Conservation (phyloP, 2,797 vertebrate genomes). For the Rhabdomys pumilio region DNA sequence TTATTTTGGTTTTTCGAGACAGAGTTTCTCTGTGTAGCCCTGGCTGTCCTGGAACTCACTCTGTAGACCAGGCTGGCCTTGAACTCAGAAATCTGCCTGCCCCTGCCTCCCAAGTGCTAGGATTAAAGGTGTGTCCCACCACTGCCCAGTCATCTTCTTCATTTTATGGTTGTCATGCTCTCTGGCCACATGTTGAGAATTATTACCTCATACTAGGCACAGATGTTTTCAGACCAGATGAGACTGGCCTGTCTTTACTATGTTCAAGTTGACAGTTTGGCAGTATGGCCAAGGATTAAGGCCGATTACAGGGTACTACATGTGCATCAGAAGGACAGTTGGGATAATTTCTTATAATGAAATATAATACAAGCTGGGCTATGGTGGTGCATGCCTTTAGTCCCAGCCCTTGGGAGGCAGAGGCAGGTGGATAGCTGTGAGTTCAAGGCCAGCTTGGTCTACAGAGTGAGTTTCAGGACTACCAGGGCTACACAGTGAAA, state of each 20-base stretch:
- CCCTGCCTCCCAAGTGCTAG: too few relatives aligned
- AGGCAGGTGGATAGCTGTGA: background rate
- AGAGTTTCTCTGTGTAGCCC: too few relatives aligned
- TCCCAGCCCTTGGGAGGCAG: background rate
- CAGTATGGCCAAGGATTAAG: background rate
- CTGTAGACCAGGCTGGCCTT: too few relatives aligned
- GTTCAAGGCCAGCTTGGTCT: background rate
- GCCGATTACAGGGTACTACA: background rate
- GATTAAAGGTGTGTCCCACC: too few relatives aligned
- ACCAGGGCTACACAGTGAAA: background rate
- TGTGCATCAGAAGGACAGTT: background rate
- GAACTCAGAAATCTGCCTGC: too few relatives aligned
- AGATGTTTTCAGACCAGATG: background rate
- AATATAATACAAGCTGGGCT: background rate
- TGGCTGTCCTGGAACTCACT: too few relatives aligned
- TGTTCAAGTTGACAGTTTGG: constrained; percentile 11
- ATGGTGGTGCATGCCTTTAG: background rate
- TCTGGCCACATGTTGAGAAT: background rate
- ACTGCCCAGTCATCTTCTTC: background rate
- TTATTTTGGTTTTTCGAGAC: too few relatives aligned
- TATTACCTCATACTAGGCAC: background rate
- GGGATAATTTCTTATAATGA: background rate
- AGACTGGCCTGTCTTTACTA: background rate
- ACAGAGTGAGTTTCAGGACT: background rate
- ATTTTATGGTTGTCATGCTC: background rate